phyloP scores from a whole-genome alignment of 2,113 vertebrate genomes.

The Sinocyclocheilus anophthalmus region DNA sequence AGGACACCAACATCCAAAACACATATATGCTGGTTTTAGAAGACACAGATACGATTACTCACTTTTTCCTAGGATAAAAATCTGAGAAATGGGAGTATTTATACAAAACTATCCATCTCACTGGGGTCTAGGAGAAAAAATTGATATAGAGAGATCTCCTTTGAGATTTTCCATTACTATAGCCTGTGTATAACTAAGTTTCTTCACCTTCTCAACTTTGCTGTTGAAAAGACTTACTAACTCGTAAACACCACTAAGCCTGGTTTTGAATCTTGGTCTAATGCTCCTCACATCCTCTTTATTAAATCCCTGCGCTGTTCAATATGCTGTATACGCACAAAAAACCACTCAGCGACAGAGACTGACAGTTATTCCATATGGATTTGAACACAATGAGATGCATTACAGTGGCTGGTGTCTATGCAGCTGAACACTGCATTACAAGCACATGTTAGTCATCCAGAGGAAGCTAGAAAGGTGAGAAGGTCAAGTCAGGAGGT shows the following conservation, averaged over 20 bases:
- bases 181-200: neutral
- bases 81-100: neutral
- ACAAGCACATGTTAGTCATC: neutral
- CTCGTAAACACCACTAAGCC: conserved; percentile 1
- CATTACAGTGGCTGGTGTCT: conserved; percentile 3
- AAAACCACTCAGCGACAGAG: neutral
- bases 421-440: conserved; percentile 7
- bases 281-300: conserved; percentile 15
- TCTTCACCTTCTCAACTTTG: neutral
- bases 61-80: neutral
- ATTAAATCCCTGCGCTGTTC: neutral
- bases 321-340: neutral
- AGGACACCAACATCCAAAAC: neutral
- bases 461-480: conserved; percentile 37
- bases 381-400: neutral
- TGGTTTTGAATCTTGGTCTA: conserved; percentile 22
- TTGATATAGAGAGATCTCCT: neutral
- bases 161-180: neutral
- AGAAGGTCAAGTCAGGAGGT: conserved; percentile 64
- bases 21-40: neutral
- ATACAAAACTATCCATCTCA: neutral
- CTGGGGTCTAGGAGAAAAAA: no score
- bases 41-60: neutral
- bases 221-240: conserved; percentile 57
- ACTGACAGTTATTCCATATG: neutral